A percentile compares a stretch with the other conserved stretches of the same genome.
Conservation (phyloP, 92 coral and sea anemone genomes). For the Siderastrea siderea region DNA sequence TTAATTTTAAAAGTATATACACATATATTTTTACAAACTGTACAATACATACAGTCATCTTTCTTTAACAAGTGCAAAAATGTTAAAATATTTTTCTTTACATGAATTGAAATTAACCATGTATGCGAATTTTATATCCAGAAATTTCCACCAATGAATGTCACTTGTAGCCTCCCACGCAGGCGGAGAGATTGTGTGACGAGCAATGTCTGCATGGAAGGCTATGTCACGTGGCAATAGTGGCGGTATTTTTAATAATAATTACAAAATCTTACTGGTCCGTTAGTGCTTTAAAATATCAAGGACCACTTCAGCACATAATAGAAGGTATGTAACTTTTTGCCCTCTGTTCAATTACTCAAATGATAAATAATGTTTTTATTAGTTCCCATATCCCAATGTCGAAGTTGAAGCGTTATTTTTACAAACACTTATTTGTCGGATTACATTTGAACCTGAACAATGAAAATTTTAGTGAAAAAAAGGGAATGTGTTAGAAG, state of each 20-base stretch:
- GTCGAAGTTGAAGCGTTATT: neutral
- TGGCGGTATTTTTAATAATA: neutral
- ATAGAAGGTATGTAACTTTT: neutral
- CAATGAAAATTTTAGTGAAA: no score
- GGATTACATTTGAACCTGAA: no score
- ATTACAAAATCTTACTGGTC: neutral
- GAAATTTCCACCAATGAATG: neutral
- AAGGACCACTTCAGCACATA: neutral
- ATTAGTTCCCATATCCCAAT: neutral
- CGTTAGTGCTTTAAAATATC: neutral
- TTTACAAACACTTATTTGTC: no score
- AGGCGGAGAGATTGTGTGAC: no score
- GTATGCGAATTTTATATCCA: neutral
- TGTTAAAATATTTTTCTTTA: constrained; percentile 12
- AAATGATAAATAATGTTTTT: no score
- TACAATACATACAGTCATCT: neutral
- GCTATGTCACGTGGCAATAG: neutral
- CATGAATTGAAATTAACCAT: neutral
- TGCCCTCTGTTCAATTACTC: neutral
- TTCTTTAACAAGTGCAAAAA: constrained; percentile 15
- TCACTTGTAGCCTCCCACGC: neutral
- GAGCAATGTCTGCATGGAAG: no score
- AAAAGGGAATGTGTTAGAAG: no score
- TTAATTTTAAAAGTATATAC: constrained; percentile 15
- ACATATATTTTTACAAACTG: neutral